Base-by-base conservation (phyloP, 2,888 invertebrate species). In the Prosapia bicincta region DNA sequence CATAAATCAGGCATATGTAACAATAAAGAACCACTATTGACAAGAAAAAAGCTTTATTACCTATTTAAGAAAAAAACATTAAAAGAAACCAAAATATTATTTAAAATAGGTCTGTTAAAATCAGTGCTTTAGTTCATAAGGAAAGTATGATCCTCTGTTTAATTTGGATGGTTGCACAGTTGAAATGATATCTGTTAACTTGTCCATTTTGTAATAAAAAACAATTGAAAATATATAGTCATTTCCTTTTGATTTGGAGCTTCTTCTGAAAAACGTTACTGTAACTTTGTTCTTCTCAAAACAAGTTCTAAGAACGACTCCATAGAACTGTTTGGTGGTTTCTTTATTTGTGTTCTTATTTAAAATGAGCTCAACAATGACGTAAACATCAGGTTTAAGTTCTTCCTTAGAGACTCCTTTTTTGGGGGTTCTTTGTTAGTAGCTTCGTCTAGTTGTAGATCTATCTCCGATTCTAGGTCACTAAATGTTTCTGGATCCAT, bases 241-340 rank as follows among this genome's bases (percentile, higher is more conserved):
- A 66, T 66, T 66, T 66, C 66, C 66, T 25, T 6, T 66, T 3
- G 23, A 66, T 66, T 66, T 66, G 66, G 66, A 66, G 66, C 66
- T 66, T 66, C 66, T 66, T 66, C 66, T 66, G 13, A 66, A 66
- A 66, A 66, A 66, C 66, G 13, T 66, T 23, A 66, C 66, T 66
- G 66, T 23, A 69, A 30, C 28, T 69, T 69, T n/a, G 69, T 69
- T 69, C 30, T 30, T 30, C 69, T 69, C 69, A 26, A 69, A 69
- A 69, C 69, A 69, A 69, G 69, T 69, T 69, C 3, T 69, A 69
- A 69, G 69, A 69, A 69, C 69, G n/a, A 69, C 69, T 6, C 69
- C 69, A 69, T 69, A 69, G 70, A 69, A 69, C 70, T 69, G 70
- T 69, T 69, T 69, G 70, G 70, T 69, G 30, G 70, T 32, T 69